These are phyloP conservation scores for Thecocarcelia acutangulata DNA, from an alignment of 2,888 invertebrate species.

Conservation along the genomic window DNA sequence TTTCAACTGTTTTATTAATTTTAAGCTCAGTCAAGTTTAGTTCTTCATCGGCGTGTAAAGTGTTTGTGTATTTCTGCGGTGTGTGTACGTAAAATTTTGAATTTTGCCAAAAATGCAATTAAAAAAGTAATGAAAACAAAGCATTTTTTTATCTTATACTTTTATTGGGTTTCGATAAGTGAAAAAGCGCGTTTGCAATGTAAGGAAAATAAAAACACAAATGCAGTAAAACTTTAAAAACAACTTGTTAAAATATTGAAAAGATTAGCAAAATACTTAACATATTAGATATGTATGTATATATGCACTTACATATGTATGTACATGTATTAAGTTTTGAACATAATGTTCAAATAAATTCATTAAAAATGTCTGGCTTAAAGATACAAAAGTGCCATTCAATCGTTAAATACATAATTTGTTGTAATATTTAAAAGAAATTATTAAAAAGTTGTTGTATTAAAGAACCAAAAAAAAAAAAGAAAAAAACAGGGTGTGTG, in stretches of 20 bases:
- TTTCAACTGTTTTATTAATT: conserved; percentile 59
- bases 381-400: conserved; percentile 7
- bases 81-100: conserved; percentile 27
- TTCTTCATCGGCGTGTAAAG: conserved; percentile 75
- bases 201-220: conserved; percentile 10
- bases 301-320: too few relatives aligned
- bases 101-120: conserved; percentile 12
- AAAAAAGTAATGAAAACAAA: conserved; percentile 50
- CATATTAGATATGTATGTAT: too few relatives aligned
- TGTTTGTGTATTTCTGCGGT: conserved; percentile 73
- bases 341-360: neutral
- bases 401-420: conserved; percentile 12
- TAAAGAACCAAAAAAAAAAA: conserved; percentile 46
- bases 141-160: conserved; percentile 44
- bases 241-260: conserved; percentile 19
- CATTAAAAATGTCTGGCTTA: conserved; percentile 1
- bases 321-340: neutral
- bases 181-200: conserved; percentile 49
- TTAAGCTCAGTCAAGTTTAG: conserved; percentile 70
- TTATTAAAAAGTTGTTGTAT: conserved; percentile 47
- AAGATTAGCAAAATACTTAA: conserved; percentile 5
- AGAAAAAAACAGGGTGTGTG: conserved; percentile 69
- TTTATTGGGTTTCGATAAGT: conserved; percentile 53
- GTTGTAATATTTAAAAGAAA: conserved; percentile 47
- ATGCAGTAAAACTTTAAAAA: conserved; percentile 14